phyloP scores from a whole-genome alignment of 2,797 vertebrate species.

The Ctenosaura bakeri region DNA sequence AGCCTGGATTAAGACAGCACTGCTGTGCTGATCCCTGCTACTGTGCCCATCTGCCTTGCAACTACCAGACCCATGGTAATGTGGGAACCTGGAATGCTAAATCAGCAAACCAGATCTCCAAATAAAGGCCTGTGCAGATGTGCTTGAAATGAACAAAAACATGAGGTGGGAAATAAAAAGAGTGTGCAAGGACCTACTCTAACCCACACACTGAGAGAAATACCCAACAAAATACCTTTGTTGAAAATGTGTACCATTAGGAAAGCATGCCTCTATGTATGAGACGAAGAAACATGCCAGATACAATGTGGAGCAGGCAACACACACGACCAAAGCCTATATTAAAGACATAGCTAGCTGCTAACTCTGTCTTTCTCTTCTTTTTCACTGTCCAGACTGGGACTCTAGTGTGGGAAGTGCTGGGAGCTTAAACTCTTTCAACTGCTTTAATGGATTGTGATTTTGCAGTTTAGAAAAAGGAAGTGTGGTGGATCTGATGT shows the following conservation, averaged over 20 bases:
- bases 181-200: background rate
- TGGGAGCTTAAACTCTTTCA: background rate
- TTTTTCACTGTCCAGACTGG: background rate
- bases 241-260: background rate
- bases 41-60: background rate
- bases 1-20: background rate
- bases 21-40: background rate
- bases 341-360: background rate
- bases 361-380: background rate
- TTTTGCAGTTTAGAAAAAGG: background rate
- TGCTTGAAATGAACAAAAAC: background rate
- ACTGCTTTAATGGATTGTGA: background rate
- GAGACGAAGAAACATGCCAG: background rate
- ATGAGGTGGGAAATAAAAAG: background rate
- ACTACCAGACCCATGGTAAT: background rate
- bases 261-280: background rate
- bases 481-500: background rate
- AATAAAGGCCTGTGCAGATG: background rate
- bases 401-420: no score
- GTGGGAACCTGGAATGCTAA: background rate
- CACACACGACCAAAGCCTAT: background rate
- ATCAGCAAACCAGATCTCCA: background rate
- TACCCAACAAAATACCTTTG: background rate
- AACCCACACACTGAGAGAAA: background rate
- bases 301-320: background rate